Conservation (phyloP, 2,888 invertebrate species). For the Apamea crenata region DNA sequence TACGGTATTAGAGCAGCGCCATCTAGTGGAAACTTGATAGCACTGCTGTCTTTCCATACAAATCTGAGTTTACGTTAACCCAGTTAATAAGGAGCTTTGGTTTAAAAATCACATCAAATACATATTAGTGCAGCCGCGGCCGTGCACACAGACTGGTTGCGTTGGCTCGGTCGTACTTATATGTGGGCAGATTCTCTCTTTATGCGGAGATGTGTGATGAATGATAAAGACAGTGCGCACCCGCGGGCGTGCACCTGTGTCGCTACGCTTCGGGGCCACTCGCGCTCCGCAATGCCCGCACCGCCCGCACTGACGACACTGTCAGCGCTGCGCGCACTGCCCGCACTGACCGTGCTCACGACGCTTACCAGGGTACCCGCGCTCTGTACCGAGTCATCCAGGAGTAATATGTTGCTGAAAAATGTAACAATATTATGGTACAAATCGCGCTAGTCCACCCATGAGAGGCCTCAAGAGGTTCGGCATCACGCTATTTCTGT, state of each 20-base stretch:
- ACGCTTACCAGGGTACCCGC: neutral
- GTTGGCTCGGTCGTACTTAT: neutral
- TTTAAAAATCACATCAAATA: neutral
- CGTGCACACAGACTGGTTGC: neutral
- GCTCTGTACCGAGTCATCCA: neutral
- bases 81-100: no score
- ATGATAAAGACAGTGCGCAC: neutral
- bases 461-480: neutral
- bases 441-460: neutral
- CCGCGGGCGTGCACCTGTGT: neutral
- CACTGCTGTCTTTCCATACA: no score
- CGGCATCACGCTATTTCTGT: neutral
- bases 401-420: neutral
- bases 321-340: neutral
- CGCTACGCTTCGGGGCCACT: neutral
- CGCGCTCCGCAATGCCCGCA: neutral
- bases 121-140: neutral
- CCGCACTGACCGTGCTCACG: no score
- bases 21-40: no score
- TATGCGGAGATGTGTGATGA: neutral
- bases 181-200: neutral
- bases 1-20: no score
- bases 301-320: neutral
- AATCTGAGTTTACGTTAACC: no score
- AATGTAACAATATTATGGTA: neutral